Evolutionary conservation across 2,113 vertebrate species (phyloP).

Genomic region (Andinoacara biseriatus): DNA sequence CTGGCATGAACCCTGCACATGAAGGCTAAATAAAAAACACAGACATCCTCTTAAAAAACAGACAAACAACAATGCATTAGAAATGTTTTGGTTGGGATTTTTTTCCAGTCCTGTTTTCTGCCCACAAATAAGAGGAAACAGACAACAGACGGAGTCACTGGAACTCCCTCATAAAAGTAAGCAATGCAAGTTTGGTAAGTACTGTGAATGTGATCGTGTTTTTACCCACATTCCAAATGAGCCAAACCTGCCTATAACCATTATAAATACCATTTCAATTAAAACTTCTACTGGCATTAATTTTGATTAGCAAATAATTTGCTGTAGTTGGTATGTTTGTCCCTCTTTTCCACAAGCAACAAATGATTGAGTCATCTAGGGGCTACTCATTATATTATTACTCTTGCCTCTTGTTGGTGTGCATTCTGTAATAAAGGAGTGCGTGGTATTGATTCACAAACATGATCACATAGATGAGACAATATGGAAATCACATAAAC

Average conservation of each 20-base stretch:
- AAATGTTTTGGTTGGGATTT: conserved; percentile 75
- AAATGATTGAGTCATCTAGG: conserved; percentile 22
- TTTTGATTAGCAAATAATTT: conserved; percentile 26
- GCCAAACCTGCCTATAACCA: conserved; percentile 27
- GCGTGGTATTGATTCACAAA: neutral
- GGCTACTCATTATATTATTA: neutral
- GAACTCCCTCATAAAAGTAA: conserved; percentile 32
- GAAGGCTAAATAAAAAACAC: conserved; percentile 66
- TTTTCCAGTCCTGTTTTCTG: conserved; percentile 61
- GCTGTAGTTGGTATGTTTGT: conserved; percentile 18
- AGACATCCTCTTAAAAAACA: conserved; percentile 67
- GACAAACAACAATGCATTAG: conserved; percentile 72
- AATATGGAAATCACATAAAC: neutral
- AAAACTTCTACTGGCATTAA: neutral
- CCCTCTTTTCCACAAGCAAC: conserved; percentile 10
- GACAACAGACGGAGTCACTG: conserved; percentile 60
- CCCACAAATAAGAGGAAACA: conserved; percentile 74
- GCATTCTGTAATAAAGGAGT: neutral
- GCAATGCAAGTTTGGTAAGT: conserved; percentile 12
- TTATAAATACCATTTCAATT: conserved; percentile 7
- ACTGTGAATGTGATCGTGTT: conserved; percentile 10
- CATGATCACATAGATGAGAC: neutral
- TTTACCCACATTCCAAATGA: conserved; percentile 13
- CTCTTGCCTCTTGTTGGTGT: neutral
- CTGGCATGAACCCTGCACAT: conserved; percentile 62